Base-by-base conservation (phyloP, 2,888 invertebrate species). In the Sinodicranocentrus sp. region DNA sequence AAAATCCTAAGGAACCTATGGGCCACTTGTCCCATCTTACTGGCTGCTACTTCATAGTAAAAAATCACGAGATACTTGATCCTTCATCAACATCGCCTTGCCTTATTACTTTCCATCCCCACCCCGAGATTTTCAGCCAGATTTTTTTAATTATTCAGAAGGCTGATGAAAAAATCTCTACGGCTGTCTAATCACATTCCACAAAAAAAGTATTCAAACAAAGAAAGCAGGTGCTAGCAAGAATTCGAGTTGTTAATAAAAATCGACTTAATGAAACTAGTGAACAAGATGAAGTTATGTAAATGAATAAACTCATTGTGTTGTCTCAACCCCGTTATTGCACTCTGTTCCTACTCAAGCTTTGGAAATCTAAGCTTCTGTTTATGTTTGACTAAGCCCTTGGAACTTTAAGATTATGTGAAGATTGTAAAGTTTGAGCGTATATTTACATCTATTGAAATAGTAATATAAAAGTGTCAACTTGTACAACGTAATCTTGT, bases 111-210 rank as follows among this genome's bases (percentile, higher is more conserved):
- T 15, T 10, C 43, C 43, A 23, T 44, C 61, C 39, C 43, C 52
- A 48, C 68, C 39, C 15, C n/a, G n/a, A n/a, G n/a, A n/a, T n/a
- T n/a, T n/a, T n/a, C 33, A 5, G 13, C 52, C 17, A 8, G 10
- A 19, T 19, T 59, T 80, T 79, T 80, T 80, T 80, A 80, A 80
- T 80, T 80, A 80, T 72, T 72, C 43, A 80, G 65, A 28, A 68
- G 52, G 19, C 15, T 43, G 19, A 68, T 63, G 54, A 80, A 80
- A 75, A 75, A 82, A 82, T 73, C 73, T 75, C 44, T 1, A 52
- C 59, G 28, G 33, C 68, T 67, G 13, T 28, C 21, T 82, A 67
- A 82, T 82, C 67, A 82, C 72, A 72, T 75, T 82, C 68, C 68
- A n/a, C n/a, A n/a, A n/a, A n/a, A n/a, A 57, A 15, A 39, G 67